phyloP scores from a whole-genome alignment of 2,797 vertebrate species.

The Helicolenus hilgendorfi region DNA sequence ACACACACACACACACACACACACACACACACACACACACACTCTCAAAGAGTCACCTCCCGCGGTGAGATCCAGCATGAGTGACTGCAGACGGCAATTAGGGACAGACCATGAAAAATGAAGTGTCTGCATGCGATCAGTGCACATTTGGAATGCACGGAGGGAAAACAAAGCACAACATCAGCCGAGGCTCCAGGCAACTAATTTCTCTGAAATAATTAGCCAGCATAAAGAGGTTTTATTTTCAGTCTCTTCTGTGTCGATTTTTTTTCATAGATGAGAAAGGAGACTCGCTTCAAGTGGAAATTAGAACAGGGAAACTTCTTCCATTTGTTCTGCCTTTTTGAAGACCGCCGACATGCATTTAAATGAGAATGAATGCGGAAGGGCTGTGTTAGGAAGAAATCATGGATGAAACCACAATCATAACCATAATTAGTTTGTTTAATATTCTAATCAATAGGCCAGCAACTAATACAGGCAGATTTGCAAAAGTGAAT shows the following conservation, averaged over 20 bases:
- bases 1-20: background rate
- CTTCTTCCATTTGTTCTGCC: background rate
- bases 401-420: background rate
- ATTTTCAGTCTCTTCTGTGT: background rate
- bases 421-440: background rate
- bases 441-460: background rate
- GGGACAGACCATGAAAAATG: slow-evolving; percentile 64
- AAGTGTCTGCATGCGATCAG: slow-evolving; percentile 57
- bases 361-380: background rate
- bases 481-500: background rate
- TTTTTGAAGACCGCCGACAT: background rate
- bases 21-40: background rate
- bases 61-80: slow-evolving; percentile 58
- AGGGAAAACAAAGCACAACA: slow-evolving; percentile 56
- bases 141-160: slow-evolving; percentile 41
- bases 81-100: slow-evolving; percentile 75
- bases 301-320: background rate
- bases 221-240: slow-evolving; percentile 15
- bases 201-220: slow-evolving; percentile 56
- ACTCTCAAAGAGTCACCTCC: background rate
- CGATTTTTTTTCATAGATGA: background rate
- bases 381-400: background rate
- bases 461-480: background rate
- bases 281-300: slow-evolving; percentile 10
- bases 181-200: slow-evolving; percentile 31